A percentile compares a stretch with the other conserved stretches of the same genome.
Conservation (phyloP, 23 tunicate genomes). For the Halocynthia roretzi region DNA sequence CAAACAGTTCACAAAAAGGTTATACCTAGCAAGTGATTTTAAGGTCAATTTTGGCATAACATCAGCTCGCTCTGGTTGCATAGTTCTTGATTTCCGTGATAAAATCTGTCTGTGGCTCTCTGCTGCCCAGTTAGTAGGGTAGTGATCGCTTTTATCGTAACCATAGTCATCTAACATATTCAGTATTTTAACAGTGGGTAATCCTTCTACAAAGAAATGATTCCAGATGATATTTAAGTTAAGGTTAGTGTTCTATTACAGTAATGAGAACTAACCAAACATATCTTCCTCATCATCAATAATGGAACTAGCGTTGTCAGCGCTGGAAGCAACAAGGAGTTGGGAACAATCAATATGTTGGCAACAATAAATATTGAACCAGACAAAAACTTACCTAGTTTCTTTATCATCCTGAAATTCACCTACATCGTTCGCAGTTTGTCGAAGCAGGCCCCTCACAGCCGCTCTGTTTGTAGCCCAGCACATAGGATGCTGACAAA, state of each 20-base stretch:
- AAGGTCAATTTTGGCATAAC: conserved; percentile 6
- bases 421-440: no score
- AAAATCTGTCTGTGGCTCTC: background rate
- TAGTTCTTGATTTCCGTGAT: conserved; percentile 1
- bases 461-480: conserved; percentile 24
- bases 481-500: conserved; percentile 24
- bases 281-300: no score
- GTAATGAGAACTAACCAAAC: no score
- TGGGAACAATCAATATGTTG: no score
- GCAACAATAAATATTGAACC: no score
- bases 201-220: background rate
- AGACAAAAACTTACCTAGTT: no score
- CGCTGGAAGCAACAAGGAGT: no score
- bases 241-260: no score
- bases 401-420: no score
- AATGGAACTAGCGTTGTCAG: no score
- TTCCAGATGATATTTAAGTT: no score
- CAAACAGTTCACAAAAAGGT: background rate
- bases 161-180: conserved; percentile 44
- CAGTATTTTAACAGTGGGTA: conserved; percentile 31
- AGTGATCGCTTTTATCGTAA: background rate
- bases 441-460: conserved; percentile 7
- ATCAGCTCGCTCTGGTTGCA: background rate
- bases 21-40: conserved; percentile 19
- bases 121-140: background rate